These are phyloP conservation scores for Pogona vitticeps DNA, from an alignment of 2,113 vertebrate genomes.

Conservation along the genomic window DNA sequence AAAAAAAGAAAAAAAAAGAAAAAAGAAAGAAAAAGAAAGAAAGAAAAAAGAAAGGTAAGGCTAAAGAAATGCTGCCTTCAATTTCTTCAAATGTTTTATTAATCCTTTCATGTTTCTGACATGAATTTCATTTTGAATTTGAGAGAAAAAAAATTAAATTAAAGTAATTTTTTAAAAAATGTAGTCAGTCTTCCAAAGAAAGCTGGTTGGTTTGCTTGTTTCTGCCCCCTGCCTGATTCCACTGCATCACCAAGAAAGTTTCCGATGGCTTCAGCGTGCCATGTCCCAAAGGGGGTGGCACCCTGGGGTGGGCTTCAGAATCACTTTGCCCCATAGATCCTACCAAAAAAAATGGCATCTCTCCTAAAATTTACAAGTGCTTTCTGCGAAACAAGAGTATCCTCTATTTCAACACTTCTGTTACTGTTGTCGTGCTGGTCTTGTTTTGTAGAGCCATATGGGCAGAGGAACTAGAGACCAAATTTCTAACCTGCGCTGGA, in stretches of 20 bases:
- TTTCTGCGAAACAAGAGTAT: not conserved
- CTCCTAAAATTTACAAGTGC: not conserved
- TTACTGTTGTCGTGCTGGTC: not conserved
- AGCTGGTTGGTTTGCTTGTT: not conserved
- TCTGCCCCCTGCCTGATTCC: not conserved
- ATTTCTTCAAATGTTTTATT: not conserved
- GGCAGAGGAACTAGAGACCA: too few species aligned
- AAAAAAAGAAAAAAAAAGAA: too few species aligned
- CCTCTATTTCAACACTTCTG: not conserved
- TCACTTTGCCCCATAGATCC: not conserved
- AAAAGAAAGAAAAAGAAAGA: too few species aligned
- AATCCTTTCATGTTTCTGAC: not conserved
- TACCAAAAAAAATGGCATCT: too few species aligned
- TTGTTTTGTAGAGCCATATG: not conserved
- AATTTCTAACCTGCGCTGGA: too few species aligned
- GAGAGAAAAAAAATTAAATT: not conserved
- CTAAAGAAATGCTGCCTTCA: not conserved
- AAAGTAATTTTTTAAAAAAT: not conserved
- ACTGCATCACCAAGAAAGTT: not conserved
- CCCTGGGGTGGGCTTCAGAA: not conserved
- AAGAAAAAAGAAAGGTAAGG: too few species aligned
- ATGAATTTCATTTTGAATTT: too few species aligned
- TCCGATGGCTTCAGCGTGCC: not conserved
- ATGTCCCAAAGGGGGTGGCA: too few species aligned
- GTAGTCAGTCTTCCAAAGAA: not conserved